phyloP scores from a whole-genome alignment of 2,888 invertebrate genomes.

The Eristalis arbustorum region DNA sequence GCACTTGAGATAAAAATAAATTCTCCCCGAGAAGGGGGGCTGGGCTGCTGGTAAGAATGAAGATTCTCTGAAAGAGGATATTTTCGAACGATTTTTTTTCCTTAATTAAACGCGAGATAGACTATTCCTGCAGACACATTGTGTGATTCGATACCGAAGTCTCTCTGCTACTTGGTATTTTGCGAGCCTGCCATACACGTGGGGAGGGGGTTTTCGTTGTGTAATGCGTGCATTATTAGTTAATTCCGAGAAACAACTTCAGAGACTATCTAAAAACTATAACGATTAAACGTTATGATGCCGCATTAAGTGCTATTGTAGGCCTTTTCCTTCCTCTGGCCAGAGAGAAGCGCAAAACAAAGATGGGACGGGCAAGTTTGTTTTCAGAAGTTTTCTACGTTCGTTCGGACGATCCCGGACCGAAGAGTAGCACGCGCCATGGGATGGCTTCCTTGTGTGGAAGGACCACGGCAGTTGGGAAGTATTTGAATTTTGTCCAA shows the following conservation, averaged over 20 bases:
- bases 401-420: not conserved
- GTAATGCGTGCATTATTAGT: not conserved
- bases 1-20: conserved; percentile 11
- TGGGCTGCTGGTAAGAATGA: not conserved
- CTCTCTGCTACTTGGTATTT: no score
- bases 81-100: conserved; percentile 26
- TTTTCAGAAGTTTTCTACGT: not conserved
- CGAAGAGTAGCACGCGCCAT: not conserved
- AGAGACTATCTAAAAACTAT: not conserved
- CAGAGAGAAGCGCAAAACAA: not conserved
- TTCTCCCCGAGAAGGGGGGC: not conserved
- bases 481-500: not conserved
- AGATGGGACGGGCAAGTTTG: not conserved
- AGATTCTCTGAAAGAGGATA: conserved; percentile 8
- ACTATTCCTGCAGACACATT: not conserved
- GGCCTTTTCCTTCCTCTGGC: not conserved
- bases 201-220: not conserved
- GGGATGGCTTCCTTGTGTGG: not conserved
- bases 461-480: not conserved
- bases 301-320: not conserved
- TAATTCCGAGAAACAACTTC: not conserved
- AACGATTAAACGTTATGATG: not conserved
- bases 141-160: not conserved
- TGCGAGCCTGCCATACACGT: no score
- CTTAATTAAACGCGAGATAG: conserved; percentile 31